phyloP scores from a whole-genome alignment of 2,113 vertebrate genomes.

The Stigmatopora nigra region DNA sequence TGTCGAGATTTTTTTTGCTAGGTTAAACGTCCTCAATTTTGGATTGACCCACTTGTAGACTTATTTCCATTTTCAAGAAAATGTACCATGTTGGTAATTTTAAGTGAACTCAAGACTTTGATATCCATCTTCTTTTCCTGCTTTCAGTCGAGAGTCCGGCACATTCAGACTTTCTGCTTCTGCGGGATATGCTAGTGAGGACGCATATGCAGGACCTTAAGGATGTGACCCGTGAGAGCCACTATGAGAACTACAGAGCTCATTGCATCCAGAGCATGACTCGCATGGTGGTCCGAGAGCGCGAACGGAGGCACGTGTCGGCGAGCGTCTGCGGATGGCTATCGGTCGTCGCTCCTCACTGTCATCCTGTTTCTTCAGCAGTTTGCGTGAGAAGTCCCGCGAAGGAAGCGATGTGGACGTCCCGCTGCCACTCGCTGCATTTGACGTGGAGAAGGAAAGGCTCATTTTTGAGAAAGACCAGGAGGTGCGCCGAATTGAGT shows the following conservation, averaged over 20 bases:
- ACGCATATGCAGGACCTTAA: slow-evolving; percentile 98
- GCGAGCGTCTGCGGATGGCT: not conserved
- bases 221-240: slow-evolving; percentile 85
- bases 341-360: not conserved
- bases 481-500: slow-evolving; percentile 69
- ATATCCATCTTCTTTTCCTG: not conserved
- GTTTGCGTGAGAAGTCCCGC: slow-evolving; percentile 67
- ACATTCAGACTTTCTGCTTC: slow-evolving; percentile 90
- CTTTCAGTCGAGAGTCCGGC: slow-evolving; percentile 64
- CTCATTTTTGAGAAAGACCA: slow-evolving; percentile 89
- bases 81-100: too few relatives aligned
- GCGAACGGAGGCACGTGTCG: slow-evolving; percentile 78
- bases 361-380: slow-evolving; percentile 50
- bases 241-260: slow-evolving; percentile 93
- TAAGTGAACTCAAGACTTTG: too few relatives aligned
- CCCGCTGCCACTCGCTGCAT: slow-evolving; percentile 76
- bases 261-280: slow-evolving; percentile 96
- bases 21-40: too few relatives aligned
- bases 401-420: slow-evolving; percentile 78
- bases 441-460: slow-evolving; percentile 77
- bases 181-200: slow-evolving; percentile 92
- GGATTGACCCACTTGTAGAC: too few relatives aligned
- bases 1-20: too few relatives aligned
- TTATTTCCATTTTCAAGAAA: too few relatives aligned
- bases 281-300: slow-evolving; percentile 84